A percentile compares a stretch with the other conserved stretches of the same genome.
Evolutionary conservation across 2,888 invertebrate genomes (phyloP).

Genomic region (Cyrtodaria siliqua): DNA sequence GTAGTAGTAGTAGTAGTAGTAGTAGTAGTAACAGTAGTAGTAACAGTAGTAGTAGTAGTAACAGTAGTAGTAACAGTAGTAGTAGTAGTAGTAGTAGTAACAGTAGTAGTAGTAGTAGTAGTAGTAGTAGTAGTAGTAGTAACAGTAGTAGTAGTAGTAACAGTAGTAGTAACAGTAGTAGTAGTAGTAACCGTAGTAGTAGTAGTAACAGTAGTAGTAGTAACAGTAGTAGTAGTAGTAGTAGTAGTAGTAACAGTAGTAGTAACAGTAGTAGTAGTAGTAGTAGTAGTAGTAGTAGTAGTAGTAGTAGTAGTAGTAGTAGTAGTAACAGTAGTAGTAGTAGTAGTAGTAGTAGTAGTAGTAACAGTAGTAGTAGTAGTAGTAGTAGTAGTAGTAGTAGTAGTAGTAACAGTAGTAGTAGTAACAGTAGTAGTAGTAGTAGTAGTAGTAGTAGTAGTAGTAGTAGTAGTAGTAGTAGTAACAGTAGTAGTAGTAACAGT

Average conservation of each 20-base stretch:
- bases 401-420: too few relatives aligned
- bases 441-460: too few relatives aligned
- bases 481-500: too few relatives aligned
- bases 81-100: constrained; percentile 19
- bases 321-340: background rate
- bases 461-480: too few relatives aligned
- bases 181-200: constrained; percentile 15
- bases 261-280: background rate
- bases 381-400: too few relatives aligned
- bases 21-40: constrained; percentile 21
- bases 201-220: constrained; percentile 12
- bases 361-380: too few relatives aligned
- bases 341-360: background rate
- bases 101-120: constrained; percentile 20
- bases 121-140: constrained; percentile 15
- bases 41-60: background rate
- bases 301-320: constrained; percentile 1
- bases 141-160: constrained; percentile 20
- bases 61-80: constrained; percentile 25
- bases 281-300: constrained; percentile 3
- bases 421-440: too few relatives aligned
- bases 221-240: constrained; percentile 18
- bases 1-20: constrained; percentile 37
- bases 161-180: background rate
- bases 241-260: constrained; percentile 2